Percentiles rank a stretch among this genome's conserved stretches.
Conservation (phyloP, 1,140 invertebrate genomes). For the Hylyphantes graminicola region DNA sequence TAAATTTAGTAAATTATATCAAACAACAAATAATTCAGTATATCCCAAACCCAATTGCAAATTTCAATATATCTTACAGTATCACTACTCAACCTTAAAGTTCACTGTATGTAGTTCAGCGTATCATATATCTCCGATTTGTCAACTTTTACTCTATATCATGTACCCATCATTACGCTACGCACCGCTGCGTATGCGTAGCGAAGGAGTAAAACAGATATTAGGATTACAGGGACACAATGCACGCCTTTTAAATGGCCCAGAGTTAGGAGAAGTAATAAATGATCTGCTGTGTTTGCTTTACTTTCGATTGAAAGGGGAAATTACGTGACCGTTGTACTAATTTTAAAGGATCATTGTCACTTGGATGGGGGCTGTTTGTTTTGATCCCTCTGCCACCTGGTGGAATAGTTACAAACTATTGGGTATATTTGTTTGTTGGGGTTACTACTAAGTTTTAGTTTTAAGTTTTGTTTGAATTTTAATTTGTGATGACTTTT, state of each 20-base stretch:
- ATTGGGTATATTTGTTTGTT: background rate
- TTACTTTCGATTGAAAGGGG: constrained; percentile 33
- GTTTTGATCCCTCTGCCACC: constrained; percentile 1
- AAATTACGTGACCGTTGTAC: constrained; percentile 22
- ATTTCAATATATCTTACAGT: too few species aligned
- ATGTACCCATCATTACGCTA: constrained; percentile 22
- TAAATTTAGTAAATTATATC: too few species aligned
- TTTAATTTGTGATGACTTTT: too few species aligned
- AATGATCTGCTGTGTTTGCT: constrained; percentile 28
- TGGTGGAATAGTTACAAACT: constrained; percentile 18
- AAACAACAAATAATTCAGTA: too few species aligned
- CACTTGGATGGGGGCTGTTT: background rate
- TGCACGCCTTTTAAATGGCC: constrained; percentile 4
- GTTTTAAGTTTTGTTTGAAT: too few species aligned
- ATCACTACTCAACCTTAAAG: too few species aligned
- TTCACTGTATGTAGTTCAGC: too few species aligned
- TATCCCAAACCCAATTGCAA: too few species aligned
- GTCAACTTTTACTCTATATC: background rate
- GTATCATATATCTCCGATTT: too few species aligned
- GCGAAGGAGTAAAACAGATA: constrained; percentile 14
- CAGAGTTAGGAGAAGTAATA: constrained; percentile 11
- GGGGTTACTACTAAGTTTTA: background rate
- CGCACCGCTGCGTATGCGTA: background rate
- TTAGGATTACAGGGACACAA: constrained; percentile 27
- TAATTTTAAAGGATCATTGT: background rate